A percentile compares a stretch with the other conserved stretches of the same genome.
Evolutionary conservation across 2,113 vertebrate genomes (phyloP).

Genomic region (Leptobrachium ailaonicum): DNA sequence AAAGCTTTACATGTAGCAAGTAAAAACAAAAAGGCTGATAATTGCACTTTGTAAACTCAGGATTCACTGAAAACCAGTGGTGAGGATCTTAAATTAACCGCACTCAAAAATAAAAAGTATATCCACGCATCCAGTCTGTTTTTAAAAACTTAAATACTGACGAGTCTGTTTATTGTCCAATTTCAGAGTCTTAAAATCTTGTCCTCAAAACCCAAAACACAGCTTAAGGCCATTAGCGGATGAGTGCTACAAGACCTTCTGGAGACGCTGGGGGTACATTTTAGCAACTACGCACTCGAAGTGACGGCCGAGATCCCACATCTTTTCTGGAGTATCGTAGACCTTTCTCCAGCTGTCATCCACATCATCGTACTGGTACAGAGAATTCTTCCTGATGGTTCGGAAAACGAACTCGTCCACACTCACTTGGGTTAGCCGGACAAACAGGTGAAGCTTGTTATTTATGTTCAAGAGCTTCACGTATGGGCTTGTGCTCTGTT

Average conservation of each 20-base stretch:
- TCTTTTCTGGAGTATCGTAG: conserved; percentile 94
- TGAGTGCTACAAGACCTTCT: conserved; percentile 92
- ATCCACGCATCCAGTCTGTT: background rate
- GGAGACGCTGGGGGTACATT: conserved; percentile 99
- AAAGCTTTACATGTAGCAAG: conserved; percentile 60
- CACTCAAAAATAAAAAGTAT: conserved; percentile 23
- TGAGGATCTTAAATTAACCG: conserved; percentile 55
- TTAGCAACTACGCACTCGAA: conserved; percentile 99
- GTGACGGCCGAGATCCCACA: conserved; percentile 98
- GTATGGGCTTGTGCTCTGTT: conserved; percentile 94
- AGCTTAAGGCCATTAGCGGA: conserved; percentile 46
- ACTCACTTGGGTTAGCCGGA: conserved; percentile 95
- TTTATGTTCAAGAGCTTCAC: conserved; percentile 92
- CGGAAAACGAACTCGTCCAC: conserved; percentile 97
- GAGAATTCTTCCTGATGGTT: conserved; percentile 97
- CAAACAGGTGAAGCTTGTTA: conserved; percentile 91
- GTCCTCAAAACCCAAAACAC: background rate
- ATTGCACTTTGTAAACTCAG: conserved; percentile 92
- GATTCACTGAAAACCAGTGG: conserved; percentile 36
- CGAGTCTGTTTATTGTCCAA: conserved; percentile 42
- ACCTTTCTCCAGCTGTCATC: conserved; percentile 90
- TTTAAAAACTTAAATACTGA: conserved; percentile 64
- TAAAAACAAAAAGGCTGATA: conserved; percentile 76
- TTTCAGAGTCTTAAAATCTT: background rate
- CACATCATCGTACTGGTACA: conserved; percentile 93